Conservation (phyloP, 2,888 invertebrate species). For the Dasysyrphus tricinctus region DNA sequence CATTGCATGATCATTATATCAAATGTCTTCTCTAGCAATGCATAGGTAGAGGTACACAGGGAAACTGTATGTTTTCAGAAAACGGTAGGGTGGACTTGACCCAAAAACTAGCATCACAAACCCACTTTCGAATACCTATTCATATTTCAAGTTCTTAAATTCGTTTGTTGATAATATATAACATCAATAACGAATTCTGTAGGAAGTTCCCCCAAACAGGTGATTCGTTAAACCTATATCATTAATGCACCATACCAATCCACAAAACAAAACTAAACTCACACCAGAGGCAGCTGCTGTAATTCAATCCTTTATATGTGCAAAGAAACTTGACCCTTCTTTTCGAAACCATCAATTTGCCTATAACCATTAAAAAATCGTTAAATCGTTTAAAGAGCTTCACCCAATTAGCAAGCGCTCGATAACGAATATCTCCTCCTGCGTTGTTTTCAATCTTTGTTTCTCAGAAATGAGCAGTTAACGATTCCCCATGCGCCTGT, state of each 20-base stretch:
- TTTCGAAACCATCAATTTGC: not conserved
- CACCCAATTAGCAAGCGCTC: slow-evolving; percentile 28
- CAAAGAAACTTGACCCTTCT: slow-evolving; percentile 12
- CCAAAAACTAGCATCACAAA: no score
- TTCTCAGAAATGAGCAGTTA: slow-evolving; percentile 12
- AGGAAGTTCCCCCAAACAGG: no score
- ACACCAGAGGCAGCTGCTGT: not conserved
- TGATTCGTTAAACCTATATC: no score
- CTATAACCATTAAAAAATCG: slow-evolving; percentile 24
- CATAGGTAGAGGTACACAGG: no score
- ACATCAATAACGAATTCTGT: no score
- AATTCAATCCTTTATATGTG: not conserved
- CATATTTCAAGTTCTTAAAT: no score
- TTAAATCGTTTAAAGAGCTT: slow-evolving; percentile 24
- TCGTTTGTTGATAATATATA: no score
- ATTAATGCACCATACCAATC: not conserved
- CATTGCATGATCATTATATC: no score
- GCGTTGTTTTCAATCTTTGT: slow-evolving; percentile 7
- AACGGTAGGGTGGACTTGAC: no score
- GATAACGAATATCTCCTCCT: slow-evolving; percentile 8
- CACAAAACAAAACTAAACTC: not conserved
- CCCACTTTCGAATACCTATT: no score
- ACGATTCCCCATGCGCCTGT: slow-evolving; percentile 13
- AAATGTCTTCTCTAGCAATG: no score
- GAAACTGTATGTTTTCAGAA: no score